These are phyloP conservation scores for Leucozona laternaria DNA, from an alignment of 2,888 invertebrate genomes.

Conservation along the genomic window DNA sequence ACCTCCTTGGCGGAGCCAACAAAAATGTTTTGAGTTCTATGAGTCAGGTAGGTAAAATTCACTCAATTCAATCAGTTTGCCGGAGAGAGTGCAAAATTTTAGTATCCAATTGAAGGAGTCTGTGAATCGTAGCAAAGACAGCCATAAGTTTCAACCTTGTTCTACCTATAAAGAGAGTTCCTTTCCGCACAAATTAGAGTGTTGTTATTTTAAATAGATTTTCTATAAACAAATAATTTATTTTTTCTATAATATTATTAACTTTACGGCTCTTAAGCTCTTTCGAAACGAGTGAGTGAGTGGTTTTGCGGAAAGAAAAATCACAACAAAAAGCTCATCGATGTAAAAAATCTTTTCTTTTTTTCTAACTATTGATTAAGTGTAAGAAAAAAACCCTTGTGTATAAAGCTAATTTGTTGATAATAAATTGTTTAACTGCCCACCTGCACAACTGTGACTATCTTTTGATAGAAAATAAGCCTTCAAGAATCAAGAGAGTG, in stretches of 20 bases:
- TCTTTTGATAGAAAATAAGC: slow-evolving; percentile 57
- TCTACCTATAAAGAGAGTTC: slow-evolving; percentile 14
- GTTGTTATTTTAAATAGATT: slow-evolving; percentile 28
- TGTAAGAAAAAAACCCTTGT: slow-evolving; percentile 9
- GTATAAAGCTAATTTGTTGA: slow-evolving; percentile 47
- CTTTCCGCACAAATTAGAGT: slow-evolving; percentile 24
- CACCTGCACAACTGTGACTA: slow-evolving; percentile 58
- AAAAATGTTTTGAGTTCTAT: slow-evolving; percentile 40
- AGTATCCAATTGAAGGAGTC: slow-evolving; percentile 72
- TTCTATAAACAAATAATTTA: slow-evolving; percentile 21
- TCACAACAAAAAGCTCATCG: slow-evolving; percentile 28
- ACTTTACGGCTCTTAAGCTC: slow-evolving; percentile 14
- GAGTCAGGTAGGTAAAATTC: slow-evolving; percentile 50
- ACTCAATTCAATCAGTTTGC: slow-evolving; percentile 71
- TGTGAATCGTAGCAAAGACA: slow-evolving; percentile 61
- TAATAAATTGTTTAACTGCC: slow-evolving; percentile 51
- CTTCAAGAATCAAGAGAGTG: slow-evolving; percentile 36
- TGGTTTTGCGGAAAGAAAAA: slow-evolving; percentile 17
- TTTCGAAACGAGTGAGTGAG: slow-evolving; percentile 15
- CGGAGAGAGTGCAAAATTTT: slow-evolving; percentile 72
- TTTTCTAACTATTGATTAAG: slow-evolving; percentile 32
- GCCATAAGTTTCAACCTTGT: slow-evolving; percentile 15
- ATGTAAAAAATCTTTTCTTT: slow-evolving; percentile 11
- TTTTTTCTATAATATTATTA: slow-evolving; percentile 24
- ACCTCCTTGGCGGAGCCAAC: slow-evolving; percentile 6